Percentiles rank a stretch among this genome's conserved stretches.
These are phyloP conservation scores for Antennarius maculatus DNA, from an alignment of 2,797 vertebrate genomes.

Conservation along the genomic window DNA sequence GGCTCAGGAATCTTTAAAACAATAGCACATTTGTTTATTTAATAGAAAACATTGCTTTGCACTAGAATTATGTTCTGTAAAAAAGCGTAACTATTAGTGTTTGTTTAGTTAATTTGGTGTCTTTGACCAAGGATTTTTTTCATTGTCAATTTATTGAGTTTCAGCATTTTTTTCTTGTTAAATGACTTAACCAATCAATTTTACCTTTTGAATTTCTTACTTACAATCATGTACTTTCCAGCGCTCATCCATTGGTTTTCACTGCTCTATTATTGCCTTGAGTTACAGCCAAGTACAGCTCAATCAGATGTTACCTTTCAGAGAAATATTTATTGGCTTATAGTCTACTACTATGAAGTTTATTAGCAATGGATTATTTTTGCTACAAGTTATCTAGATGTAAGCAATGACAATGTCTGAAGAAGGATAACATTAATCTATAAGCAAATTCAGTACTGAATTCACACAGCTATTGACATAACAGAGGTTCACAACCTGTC, in stretches of 20 bases:
- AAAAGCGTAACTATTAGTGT: neutral
- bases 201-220: constrained; percentile 13
- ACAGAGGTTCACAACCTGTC: too few relatives aligned
- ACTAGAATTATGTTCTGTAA: neutral
- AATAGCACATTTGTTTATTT: neutral
- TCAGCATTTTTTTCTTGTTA: neutral
- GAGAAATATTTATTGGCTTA: neutral
- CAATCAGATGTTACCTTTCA: constrained; percentile 46
- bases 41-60: neutral
- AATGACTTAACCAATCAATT: neutral
- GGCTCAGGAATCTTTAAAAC: neutral
- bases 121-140: neutral
- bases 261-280: constrained; percentile 49
- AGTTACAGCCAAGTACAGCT: constrained; percentile 51
- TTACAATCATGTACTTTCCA: constrained; percentile 8
- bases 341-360: constrained; percentile 11
- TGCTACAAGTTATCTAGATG: constrained; percentile 19
- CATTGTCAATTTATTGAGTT: neutral
- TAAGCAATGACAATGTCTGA: constrained; percentile 14
- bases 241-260: constrained; percentile 4
- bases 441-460: too few relatives aligned
- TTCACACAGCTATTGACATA: too few relatives aligned
- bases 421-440: too few relatives aligned
- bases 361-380: constrained; percentile 42
- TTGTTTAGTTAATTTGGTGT: neutral